Conservation (phyloP, 2,797 vertebrate species). For the Coendou prehensilis region DNA sequence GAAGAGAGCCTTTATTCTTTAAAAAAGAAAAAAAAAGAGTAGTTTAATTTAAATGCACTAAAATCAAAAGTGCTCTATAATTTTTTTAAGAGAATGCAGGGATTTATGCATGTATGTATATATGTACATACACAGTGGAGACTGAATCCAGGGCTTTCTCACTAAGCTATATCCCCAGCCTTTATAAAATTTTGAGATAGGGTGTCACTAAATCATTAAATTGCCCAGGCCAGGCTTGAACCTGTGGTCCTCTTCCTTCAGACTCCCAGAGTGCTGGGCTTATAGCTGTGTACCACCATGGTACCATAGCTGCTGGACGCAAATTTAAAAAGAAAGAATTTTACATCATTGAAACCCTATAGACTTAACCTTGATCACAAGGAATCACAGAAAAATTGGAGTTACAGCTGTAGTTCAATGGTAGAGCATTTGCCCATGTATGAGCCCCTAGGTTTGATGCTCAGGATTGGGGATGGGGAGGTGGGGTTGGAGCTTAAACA, state of each 20-base stretch:
- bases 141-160: neutral
- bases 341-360: constrained; percentile 50
- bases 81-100: constrained; percentile 60
- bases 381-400: neutral
- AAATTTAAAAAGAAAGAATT: constrained; percentile 62
- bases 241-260: neutral
- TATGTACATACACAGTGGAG: neutral
- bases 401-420: neutral
- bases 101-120: neutral
- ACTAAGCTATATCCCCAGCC: neutral
- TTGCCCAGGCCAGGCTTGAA: neutral
- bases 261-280: neutral
- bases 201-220: neutral
- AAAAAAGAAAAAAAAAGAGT: constrained; percentile 63
- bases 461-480: neutral
- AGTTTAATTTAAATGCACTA: constrained; percentile 76
- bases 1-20: constrained; percentile 99
- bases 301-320: neutral
- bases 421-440: neutral
- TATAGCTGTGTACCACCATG: neutral
- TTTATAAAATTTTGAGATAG: neutral
- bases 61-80: constrained; percentile 56
- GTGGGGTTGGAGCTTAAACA: neutral
- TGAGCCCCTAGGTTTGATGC: neutral
- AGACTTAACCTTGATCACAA: constrained; percentile 52